A percentile compares a stretch with the other conserved stretches of the same genome.
Evolutionary conservation across 2,888 invertebrate genomes (phyloP).

Genomic region (Mellilla xanthometata): DNA sequence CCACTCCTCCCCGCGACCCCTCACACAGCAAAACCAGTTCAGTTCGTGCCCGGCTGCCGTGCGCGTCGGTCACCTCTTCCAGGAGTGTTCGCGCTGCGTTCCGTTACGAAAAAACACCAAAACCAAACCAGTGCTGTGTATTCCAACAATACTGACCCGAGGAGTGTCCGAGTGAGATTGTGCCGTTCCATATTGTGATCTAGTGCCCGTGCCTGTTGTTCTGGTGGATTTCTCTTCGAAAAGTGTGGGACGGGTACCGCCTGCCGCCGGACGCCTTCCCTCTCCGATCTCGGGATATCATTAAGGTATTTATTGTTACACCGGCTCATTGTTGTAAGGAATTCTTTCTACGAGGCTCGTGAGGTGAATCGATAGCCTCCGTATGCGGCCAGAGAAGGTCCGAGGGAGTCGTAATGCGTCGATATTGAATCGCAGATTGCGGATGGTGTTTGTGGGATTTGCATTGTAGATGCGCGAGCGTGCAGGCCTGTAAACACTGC

Average conservation of each 20-base stretch:
- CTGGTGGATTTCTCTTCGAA: conserved; percentile 77
- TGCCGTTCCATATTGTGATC: conserved; percentile 72
- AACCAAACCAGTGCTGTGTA: conserved; percentile 76
- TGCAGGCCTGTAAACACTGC: conserved; percentile 57
- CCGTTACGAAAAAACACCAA: conserved; percentile 74
- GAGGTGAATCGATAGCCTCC: conserved; percentile 75
- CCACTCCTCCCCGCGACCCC: conserved; percentile 52
- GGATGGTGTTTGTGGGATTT: conserved; percentile 65
- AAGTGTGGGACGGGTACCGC: conserved; percentile 71
- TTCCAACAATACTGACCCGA: conserved; percentile 41
- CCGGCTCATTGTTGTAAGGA: conserved; percentile 80
- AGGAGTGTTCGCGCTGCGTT: conserved; percentile 55
- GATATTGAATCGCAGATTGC: conserved; percentile 63
- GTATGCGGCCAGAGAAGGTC: conserved; percentile 47
- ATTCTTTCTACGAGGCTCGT: conserved; percentile 74
- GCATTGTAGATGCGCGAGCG: conserved; percentile 73
- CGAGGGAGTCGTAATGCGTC: conserved; percentile 52
- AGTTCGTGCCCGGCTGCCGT: conserved; percentile 78
- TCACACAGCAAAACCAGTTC: conserved; percentile 72
- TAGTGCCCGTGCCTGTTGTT: conserved; percentile 63
- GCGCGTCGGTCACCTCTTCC: conserved; percentile 61
- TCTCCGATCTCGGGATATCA: conserved; percentile 80
- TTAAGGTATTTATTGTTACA: conserved; percentile 83
- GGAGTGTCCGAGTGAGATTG: conserved; percentile 74
- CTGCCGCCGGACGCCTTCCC: conserved; percentile 76